Conservation (phyloP, 2,797 vertebrate species). For the Tinamus major region DNA sequence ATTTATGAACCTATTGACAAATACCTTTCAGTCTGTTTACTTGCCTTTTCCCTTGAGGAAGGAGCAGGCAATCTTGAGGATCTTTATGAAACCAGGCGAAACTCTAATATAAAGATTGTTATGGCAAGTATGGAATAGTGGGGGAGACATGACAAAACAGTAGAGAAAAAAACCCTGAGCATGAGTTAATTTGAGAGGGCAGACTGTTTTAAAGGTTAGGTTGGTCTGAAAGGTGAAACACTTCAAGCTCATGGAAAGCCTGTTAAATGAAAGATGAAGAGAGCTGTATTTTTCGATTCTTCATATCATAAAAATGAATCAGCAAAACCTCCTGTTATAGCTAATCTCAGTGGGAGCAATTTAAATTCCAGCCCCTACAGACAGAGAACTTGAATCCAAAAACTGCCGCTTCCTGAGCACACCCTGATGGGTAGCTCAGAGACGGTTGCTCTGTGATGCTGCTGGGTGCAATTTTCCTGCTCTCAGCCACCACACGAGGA, state of each 20-base stretch:
- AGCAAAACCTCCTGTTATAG: not conserved
- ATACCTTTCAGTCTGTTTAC: conserved; percentile 35
- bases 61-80: not conserved
- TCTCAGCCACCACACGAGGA: not conserved
- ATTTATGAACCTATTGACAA: conserved; percentile 36
- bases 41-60: conserved; percentile 17
- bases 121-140: not conserved
- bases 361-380: not conserved
- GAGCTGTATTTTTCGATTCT: not conserved
- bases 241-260: not conserved
- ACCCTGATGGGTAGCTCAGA: not conserved
- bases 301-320: not conserved
- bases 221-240: conserved; percentile 16
- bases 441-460: not conserved
- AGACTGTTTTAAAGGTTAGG: conserved; percentile 10
- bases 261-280: conserved; percentile 10
- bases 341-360: not conserved
- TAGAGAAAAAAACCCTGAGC: not conserved
- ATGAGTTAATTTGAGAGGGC: not conserved
- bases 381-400: not conserved
- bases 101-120: not conserved
- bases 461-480: not conserved
- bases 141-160: not conserved
- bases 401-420: not conserved
- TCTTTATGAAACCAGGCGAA: not conserved